Evolutionary conservation across 2,888 invertebrate species (phyloP).

Genomic region (Belgica antarctica): DNA sequence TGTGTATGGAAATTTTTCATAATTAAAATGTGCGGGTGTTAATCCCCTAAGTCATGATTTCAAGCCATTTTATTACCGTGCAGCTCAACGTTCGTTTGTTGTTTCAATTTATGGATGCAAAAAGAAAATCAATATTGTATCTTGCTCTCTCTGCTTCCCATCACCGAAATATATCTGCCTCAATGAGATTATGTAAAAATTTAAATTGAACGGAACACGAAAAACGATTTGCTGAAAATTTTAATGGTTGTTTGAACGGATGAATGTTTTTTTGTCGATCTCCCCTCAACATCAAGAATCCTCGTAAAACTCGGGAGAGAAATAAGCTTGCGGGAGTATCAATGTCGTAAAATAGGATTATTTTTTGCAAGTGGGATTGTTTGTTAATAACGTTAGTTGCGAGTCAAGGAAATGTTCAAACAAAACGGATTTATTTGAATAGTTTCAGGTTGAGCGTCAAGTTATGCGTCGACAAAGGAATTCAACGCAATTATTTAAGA

Average conservation of each 20-base stretch:
- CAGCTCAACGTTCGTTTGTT: conserved; percentile 1
- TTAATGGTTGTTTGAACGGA: conserved; percentile 35
- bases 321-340: conserved; percentile 31
- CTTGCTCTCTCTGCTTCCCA: conserved; percentile 25
- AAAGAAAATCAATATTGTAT: conserved; percentile 28
- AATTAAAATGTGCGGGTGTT: conserved; percentile 35
- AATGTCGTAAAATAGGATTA: conserved; percentile 43
- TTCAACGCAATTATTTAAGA: no score
- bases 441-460: no score
- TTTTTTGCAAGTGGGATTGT: no score
- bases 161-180: not conserved
- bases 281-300: not conserved
- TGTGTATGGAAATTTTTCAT: conserved; percentile 31
- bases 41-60: conserved; percentile 31
- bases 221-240: conserved; percentile 44
- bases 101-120: conserved; percentile 16
- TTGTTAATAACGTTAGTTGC: no score
- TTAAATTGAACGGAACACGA: conserved; percentile 40
- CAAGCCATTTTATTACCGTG: conserved; percentile 1
- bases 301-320: not conserved
- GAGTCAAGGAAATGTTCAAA: no score
- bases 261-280: conserved; percentile 6
- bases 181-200: conserved; percentile 28
- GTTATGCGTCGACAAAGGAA: no score
- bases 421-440: no score